These are phyloP conservation scores for Ariopsis seemanni DNA, from an alignment of 2,113 vertebrate species.

Conservation along the genomic window DNA sequence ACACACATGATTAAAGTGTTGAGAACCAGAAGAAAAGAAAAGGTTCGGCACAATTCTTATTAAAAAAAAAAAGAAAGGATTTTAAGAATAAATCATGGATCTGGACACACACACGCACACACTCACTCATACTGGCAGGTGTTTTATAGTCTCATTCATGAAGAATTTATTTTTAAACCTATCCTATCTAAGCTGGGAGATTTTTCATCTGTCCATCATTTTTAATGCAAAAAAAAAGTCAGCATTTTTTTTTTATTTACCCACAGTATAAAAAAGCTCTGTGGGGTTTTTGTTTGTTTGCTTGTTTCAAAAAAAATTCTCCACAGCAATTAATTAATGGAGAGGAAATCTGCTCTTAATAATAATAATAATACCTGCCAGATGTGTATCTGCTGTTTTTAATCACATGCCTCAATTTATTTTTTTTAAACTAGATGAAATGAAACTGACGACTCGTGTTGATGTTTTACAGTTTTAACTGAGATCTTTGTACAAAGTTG, in stretches of 20 bases:
- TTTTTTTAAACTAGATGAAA: not conserved
- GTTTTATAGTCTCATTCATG: constrained; percentile 30
- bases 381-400: not conserved
- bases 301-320: too few relatives aligned
- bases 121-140: constrained; percentile 8
- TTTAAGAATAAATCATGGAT: not conserved
- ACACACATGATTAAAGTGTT: not conserved
- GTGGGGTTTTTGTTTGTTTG: too few relatives aligned
- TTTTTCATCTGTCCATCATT: constrained; percentile 21
- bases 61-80: not conserved
- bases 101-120: constrained; percentile 28
- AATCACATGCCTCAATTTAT: not conserved
- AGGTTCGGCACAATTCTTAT: not conserved
- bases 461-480: not conserved
- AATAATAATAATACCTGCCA: not conserved
- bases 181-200: not conserved
- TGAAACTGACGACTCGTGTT: not conserved
- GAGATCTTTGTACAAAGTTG: not conserved
- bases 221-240: not conserved
- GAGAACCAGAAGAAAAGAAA: not conserved
- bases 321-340: not conserved
- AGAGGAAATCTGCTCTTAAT: not conserved
- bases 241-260: not conserved
- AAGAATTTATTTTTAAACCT: not conserved
- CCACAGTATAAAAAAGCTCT: not conserved